These are phyloP conservation scores for Torymus tubicola DNA, from an alignment of 2,888 invertebrate genomes.

Conservation along the genomic window DNA sequence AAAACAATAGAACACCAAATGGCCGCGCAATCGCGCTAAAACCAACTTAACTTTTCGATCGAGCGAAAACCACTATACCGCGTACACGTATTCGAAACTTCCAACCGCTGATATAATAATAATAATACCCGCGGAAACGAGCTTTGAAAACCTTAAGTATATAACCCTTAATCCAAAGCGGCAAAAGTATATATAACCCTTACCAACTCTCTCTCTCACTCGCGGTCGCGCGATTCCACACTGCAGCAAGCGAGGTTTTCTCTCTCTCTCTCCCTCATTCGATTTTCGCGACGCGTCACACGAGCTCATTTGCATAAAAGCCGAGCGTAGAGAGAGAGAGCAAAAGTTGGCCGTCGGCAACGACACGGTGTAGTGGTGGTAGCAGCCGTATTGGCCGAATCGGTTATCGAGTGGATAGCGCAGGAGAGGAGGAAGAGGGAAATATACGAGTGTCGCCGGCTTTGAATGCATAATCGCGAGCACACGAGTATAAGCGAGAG, in stretches of 20 bases:
- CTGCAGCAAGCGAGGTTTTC: slow-evolving; percentile 12
- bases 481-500: too few species aligned
- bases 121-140: slow-evolving; percentile 17
- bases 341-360: slow-evolving; percentile 38
- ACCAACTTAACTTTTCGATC: too few species aligned
- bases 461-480: slow-evolving; percentile 54
- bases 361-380: too few species aligned
- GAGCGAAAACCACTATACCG: too few species aligned
- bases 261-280: slow-evolving; percentile 21
- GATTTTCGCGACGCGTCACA: slow-evolving; percentile 46
- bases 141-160: slow-evolving; percentile 28
- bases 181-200: neutral
- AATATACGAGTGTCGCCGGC: slow-evolving; percentile 52
- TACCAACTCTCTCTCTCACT: too few species aligned
- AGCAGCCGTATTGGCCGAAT: slow-evolving; percentile 34
- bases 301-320: slow-evolving; percentile 52
- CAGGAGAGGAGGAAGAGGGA: neutral
- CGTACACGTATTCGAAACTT: too few species aligned
- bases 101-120: slow-evolving; percentile 27
- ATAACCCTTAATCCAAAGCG: slow-evolving; percentile 10
- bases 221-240: slow-evolving; percentile 12
- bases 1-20: too few species aligned
- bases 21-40: too few species aligned
- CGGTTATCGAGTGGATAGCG: slow-evolving; percentile 49
- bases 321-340: neutral